These are phyloP conservation scores for Tachypleus tridentatus DNA, from an alignment of 1,140 invertebrate genomes.

Conservation along the genomic window DNA sequence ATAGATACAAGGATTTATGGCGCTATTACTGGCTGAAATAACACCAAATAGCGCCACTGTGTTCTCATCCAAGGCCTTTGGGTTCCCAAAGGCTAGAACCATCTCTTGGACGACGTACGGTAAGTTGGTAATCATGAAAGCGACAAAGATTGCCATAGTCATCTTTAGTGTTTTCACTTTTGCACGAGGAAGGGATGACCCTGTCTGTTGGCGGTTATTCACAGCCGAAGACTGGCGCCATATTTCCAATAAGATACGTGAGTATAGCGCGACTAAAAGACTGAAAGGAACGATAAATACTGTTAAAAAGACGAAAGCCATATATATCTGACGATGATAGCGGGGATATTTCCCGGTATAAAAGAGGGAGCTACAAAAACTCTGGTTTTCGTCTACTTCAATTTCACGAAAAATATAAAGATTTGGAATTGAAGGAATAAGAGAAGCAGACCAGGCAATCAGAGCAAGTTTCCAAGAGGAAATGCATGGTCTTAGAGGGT, in stretches of 20 bases:
- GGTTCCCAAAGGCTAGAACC: conserved; percentile 13
- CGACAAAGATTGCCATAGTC: conserved; percentile 33
- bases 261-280: conserved; percentile 9
- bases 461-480: conserved; percentile 6
- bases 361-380: conserved; percentile 15
- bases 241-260: conserved; percentile 11
- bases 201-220: conserved; percentile 7
- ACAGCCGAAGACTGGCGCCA: conserved; percentile 13
- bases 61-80: conserved; percentile 7
- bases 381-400: neutral
- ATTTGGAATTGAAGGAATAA: conserved; percentile 16
- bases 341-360: conserved; percentile 6
- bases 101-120: conserved; percentile 36
- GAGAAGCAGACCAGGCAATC: conserved; percentile 12
- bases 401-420: conserved; percentile 12
- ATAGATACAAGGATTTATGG: conserved; percentile 21
- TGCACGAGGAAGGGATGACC: conserved; percentile 30
- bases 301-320: conserved; percentile 12
- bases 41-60: conserved; percentile 13
- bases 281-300: conserved; percentile 16
- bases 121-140: conserved; percentile 31
- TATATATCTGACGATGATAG: conserved; percentile 13
- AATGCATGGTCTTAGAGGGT: conserved; percentile 27
- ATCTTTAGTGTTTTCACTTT: conserved; percentile 37
- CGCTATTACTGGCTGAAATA: conserved; percentile 20